A percentile compares a stretch with the other conserved stretches of the same genome.
Conservation (phyloP, 2,113 vertebrate species). For the Varanus salvator region DNA sequence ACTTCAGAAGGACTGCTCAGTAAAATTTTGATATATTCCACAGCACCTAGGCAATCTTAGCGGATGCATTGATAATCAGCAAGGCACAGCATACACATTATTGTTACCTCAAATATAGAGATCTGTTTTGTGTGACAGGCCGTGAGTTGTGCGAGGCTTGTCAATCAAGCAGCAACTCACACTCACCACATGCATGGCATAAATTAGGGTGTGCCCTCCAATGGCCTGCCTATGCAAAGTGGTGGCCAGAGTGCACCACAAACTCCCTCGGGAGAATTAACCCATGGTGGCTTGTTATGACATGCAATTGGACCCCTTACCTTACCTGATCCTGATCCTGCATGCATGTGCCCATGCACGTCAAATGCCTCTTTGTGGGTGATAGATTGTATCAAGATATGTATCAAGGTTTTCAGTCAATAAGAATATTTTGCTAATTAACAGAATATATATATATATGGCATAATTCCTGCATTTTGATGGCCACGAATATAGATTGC, state of each 20-base stretch:
- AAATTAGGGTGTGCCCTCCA: too few species aligned
- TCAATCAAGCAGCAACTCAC: too few species aligned
- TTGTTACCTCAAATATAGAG: constrained; percentile 1
- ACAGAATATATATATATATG: neutral
- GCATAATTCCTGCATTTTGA: neutral
- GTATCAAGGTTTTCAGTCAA: neutral
- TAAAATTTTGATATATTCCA: constrained; percentile 9
- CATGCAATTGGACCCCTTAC: too few species aligned
- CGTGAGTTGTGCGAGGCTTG: too few species aligned
- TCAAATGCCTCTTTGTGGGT: neutral
- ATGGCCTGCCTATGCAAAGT: too few species aligned
- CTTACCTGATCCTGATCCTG: neutral
- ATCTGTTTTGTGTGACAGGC: too few species aligned
- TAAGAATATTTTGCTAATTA: neutral
- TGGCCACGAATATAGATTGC: neutral
- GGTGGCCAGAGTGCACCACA: too few species aligned
- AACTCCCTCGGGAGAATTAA: too few species aligned
- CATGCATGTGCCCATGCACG: too few species aligned
- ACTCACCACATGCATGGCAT: too few species aligned
- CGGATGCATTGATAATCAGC: neutral
- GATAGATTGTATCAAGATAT: neutral
- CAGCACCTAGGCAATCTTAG: neutral
- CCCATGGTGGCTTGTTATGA: too few species aligned
- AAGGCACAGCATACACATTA: neutral
- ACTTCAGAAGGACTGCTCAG: neutral